Evolutionary conservation across 2,113 vertebrate genomes (phyloP), one percentile per base, ranked within the genome.

Genomic region (Rhegmatorhina hoffmannsi): DNA sequence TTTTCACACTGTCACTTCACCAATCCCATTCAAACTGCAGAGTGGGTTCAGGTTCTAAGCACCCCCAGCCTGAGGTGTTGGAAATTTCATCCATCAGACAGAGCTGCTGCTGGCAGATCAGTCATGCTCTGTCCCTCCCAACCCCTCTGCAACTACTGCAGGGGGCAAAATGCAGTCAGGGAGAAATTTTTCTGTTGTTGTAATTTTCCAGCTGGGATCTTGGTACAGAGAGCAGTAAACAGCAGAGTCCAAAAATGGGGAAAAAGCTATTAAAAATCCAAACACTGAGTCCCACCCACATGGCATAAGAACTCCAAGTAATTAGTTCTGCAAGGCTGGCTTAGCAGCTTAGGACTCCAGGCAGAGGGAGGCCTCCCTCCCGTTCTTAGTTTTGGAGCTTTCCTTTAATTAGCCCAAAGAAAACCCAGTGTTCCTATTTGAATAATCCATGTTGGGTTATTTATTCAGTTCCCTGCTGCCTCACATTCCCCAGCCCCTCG

Each of bases 381-480:
- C 4, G 7, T 26, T 91, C 89, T 84, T 62, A 63, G 85, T 74
- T 95, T 90, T 90, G 89, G 68, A 96, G 94, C 86, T 82, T 72
- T 96, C 72, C 94, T 92, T 97, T 97, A 97, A 97, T 98, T 95
- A 97, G 97, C 97, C 86, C 74, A 36, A 70, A 84, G 87, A 95
- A 97, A 97, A 95, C 86, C 84, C 86, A 87, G 94, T 9, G 63
- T 91, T 94, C 76, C 89, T 86, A 70, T 96, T 87, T 94, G 94
- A 97, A 97, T 95, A 97, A 97, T 96, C 97, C 93, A 73, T 47
- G 47, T 85, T 78, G 76, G 89, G 96, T 93, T 97, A 97, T 97
- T 97, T 97, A 97, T 97, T 95, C 93, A 91, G 92, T 52, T 97
- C 95, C 97, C 96, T 63, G 89, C 95, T 95, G 97, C 91, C 80